These are phyloP conservation scores for Poeciliopsis infans DNA, from an alignment of 2,797 vertebrate species.

Conservation along the genomic window DNA sequence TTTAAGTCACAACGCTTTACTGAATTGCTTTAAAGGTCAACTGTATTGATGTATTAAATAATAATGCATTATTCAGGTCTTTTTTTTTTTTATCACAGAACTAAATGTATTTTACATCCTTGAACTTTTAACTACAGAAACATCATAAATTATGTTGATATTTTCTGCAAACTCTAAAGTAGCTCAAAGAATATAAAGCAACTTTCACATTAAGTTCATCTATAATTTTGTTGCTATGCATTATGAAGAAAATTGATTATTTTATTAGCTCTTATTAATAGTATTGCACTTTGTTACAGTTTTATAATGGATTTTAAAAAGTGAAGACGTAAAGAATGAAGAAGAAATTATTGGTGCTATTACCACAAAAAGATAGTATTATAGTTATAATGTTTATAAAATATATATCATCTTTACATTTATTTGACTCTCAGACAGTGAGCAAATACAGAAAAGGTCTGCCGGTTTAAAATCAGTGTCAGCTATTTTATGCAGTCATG, in stretches of 20 bases:
- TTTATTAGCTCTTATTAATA: neutral
- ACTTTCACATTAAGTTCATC: neutral
- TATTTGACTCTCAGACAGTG: neutral
- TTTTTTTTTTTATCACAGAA: neutral
- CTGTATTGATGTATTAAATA: neutral
- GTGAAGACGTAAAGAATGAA: neutral
- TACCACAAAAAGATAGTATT: neutral
- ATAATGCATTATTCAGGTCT: neutral
- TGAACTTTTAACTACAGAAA: neutral
- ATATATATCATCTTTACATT: neutral
- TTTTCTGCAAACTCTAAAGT: neutral
- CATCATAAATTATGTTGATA: neutral
- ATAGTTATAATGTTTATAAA: neutral
- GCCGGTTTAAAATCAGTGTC: neutral
- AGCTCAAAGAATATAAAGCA: neutral
- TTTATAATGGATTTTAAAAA: neutral
- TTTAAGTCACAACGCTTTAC: no score
- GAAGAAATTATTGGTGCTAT: neutral
- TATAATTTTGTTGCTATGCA: neutral
- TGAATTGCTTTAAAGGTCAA: neutral
- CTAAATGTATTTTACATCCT: neutral
- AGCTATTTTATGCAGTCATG: neutral
- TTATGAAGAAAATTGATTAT: neutral
- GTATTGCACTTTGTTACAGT: neutral
- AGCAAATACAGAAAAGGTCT: neutral